Evolutionary conservation across 2,888 invertebrate species (phyloP), one percentile per base, ranked within the genome.

Genomic region (Ernsta delagoae): DNA sequence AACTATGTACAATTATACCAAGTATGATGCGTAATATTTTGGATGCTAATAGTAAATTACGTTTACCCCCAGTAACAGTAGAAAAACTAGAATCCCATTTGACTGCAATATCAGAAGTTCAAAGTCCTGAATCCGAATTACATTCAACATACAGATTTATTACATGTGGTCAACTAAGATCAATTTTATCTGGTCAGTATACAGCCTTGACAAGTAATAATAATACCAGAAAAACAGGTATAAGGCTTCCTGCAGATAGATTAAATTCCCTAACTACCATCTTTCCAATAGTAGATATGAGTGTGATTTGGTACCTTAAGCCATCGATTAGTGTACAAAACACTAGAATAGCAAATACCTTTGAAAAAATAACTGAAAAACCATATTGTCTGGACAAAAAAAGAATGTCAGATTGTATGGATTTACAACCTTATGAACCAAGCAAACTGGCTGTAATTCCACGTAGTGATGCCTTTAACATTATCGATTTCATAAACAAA

Each of bases 1-100:
- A 91, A 71, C 76, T 92, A 65, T 92, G 92, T 68, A 87, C 81
- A 69, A 81, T 92, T 70, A 71, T 92, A 62, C 92, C 92, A 9
- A 84, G 79, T 74, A 79, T 91, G 72, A 80, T 92, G 72, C 74
- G 72, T 36, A 79, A 77, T n/a, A 76, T 87, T 65, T 70, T 80
- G 31, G 75, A 84, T 54, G 71, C 74, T 3, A 77, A 75, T 65
- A 72, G 71, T 34, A 71, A 68, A 39, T 56, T 75, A 39, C 8
- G 71, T 9, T 34, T 73, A 34, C 70, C 75, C 48, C 43, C 75
- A 39, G 16, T 72, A 12, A 63, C 72, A 39, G 48, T 77, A 50
- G 74, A 75, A 59, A 82, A 78, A 68, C 70, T 73, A 5, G 74
- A 77, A 11, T 73, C 76, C 0, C 70, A 75, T 43, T 53, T 66